These are phyloP conservation scores for Acanthurus leucopareius DNA, from an alignment of 2,797 vertebrate species.

Conservation along the genomic window DNA sequence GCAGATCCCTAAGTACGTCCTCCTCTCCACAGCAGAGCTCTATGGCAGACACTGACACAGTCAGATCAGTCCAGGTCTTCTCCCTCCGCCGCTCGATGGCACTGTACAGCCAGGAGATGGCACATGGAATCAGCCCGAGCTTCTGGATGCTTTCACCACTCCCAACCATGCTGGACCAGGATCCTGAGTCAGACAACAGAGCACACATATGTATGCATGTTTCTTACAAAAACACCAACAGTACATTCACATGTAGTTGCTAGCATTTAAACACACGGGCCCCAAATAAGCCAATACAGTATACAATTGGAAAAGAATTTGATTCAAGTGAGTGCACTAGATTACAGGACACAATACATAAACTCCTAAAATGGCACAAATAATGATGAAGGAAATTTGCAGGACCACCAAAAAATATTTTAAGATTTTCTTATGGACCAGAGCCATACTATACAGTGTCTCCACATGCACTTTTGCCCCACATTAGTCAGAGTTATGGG, in stretches of 20 bases:
- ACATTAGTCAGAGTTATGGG: constrained; percentile 60
- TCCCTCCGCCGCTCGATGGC: constrained; percentile 95
- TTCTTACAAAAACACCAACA: background rate
- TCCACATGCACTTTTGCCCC: constrained; percentile 62
- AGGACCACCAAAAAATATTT: constrained; percentile 1
- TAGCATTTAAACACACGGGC: background rate
- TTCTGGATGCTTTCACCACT: constrained; percentile 92
- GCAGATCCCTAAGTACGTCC: constrained; percentile 93
- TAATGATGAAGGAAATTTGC: background rate
- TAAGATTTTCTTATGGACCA: constrained; percentile 6
- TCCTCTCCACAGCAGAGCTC: constrained; percentile 97
- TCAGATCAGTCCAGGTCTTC: constrained; percentile 95
- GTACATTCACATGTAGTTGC: background rate
- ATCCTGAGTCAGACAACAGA: constrained; percentile 85
- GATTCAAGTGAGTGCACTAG: background rate
- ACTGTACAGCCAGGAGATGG: constrained; percentile 98
- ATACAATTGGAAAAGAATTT: background rate
- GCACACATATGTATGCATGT: background rate
- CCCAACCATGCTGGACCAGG: constrained; percentile 97
- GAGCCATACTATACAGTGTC: constrained; percentile 9
- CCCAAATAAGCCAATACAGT: background rate
- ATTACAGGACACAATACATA: background rate
- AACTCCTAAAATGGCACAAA: background rate
- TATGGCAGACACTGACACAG: constrained; percentile 94
- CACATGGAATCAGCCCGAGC: constrained; percentile 95